Evolutionary conservation across 2,888 invertebrate species (phyloP).

Genomic region (Ellobium chinense): DNA sequence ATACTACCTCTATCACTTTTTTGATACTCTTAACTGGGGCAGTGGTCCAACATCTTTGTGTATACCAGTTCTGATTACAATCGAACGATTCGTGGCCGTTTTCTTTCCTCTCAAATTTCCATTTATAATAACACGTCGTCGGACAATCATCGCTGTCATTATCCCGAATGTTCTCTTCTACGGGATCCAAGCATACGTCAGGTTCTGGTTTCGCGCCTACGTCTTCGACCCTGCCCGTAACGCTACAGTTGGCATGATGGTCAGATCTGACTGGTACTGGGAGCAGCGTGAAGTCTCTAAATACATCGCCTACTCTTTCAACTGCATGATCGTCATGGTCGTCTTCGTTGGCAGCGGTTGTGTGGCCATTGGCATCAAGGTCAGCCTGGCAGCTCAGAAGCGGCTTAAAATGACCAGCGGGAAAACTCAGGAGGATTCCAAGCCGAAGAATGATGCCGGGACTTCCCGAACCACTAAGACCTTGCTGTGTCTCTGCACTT

Average conservation of each 20-base stretch:
- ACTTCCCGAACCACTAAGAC: constrained; percentile 33
- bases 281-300: constrained; percentile 1
- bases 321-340: neutral
- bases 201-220: constrained; percentile 33
- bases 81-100: constrained; percentile 34
- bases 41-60: constrained; percentile 22
- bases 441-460: neutral
- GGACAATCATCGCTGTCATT: constrained; percentile 16
- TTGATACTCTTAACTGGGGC: constrained; percentile 34
- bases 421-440: constrained; percentile 3
- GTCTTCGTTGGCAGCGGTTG: constrained; percentile 17
- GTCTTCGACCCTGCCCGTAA: neutral
- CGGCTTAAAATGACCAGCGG: constrained; percentile 30
- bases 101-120: constrained; percentile 33
- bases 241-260: neutral
- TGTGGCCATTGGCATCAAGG: constrained; percentile 24
- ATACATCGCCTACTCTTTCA: constrained; percentile 9
- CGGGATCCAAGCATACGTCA: constrained; percentile 9
- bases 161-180: neutral
- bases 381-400: constrained; percentile 15
- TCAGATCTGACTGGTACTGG: constrained; percentile 5
- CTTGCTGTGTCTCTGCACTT: constrained; percentile 19
- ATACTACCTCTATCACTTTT: constrained; percentile 36
- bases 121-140: constrained; percentile 4
- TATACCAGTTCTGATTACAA: constrained; percentile 26